Evolutionary conservation across 1,140 invertebrate species (phyloP).

Genomic region (Planococcus citri): DNA sequence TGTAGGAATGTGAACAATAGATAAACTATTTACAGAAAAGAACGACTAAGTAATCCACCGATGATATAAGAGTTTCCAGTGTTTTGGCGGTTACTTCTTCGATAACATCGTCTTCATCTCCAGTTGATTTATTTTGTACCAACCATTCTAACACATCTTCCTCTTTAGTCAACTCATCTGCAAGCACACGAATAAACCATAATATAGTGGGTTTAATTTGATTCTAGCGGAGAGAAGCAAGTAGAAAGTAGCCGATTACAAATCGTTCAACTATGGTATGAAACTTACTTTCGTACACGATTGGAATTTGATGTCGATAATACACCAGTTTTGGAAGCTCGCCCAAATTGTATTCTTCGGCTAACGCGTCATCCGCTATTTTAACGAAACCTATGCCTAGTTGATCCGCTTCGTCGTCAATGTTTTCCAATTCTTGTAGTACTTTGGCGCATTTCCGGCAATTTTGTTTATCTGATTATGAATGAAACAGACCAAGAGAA

Average conservation of each 20-base stretch:
- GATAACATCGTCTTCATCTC: slow-evolving; percentile 84
- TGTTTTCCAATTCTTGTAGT: slow-evolving; percentile 81
- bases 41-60: slow-evolving; percentile 81
- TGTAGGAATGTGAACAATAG: not conserved
- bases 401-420: slow-evolving; percentile 91
- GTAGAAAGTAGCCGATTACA: not conserved
- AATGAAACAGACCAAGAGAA: not conserved
- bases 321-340: slow-evolving; percentile 78
- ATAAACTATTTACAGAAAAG: slow-evolving; percentile 72
- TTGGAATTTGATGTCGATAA: slow-evolving; percentile 86
- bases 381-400: slow-evolving; percentile 89
- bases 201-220: not conserved
- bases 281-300: slow-evolving; percentile 79
- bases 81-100: slow-evolving; percentile 85
- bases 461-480: slow-evolving; percentile 67
- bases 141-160: slow-evolving; percentile 89
- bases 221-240: not conserved
- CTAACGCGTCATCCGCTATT: slow-evolving; percentile 79
- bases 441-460: slow-evolving; percentile 84
- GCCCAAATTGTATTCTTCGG: slow-evolving; percentile 84
- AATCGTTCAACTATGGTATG: not conserved
- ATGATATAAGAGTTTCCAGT: slow-evolving; percentile 71
- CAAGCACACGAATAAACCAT: not conserved
- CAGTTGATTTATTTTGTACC: slow-evolving; percentile 80
- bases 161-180: slow-evolving; percentile 78